Percentiles rank a stretch among this genome's conserved stretches.
Evolutionary conservation across 2,888 invertebrate genomes (phyloP).

Genomic region (Protodeltote pygarga): DNA sequence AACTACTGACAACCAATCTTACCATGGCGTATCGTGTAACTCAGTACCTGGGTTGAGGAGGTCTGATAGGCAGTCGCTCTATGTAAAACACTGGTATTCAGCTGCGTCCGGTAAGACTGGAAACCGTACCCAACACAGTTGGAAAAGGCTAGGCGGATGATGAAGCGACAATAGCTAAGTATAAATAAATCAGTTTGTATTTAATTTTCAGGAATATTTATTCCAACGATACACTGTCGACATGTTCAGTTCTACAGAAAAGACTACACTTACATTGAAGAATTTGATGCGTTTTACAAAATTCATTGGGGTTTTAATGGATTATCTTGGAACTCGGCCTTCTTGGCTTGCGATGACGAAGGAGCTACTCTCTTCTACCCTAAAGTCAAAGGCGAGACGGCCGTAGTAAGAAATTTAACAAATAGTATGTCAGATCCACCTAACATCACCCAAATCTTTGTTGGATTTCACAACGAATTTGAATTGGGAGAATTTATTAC

Average conservation of each 20-base stretch:
- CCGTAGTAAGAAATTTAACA: constrained; percentile 49
- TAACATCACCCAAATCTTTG: constrained; percentile 53
- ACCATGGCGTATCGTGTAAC: no score
- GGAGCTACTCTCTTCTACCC: constrained; percentile 63
- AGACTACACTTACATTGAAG: constrained; percentile 58
- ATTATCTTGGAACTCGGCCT: constrained; percentile 50
- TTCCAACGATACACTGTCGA: constrained; percentile 31
- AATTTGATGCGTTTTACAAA: constrained; percentile 63
- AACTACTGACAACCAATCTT: no score
- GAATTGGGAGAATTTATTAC: constrained; percentile 59
- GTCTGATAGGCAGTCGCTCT: no score
- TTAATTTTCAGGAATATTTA: constrained; percentile 35
- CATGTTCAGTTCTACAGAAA: constrained; percentile 56
- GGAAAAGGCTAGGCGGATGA: no score
- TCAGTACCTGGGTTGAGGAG: no score
- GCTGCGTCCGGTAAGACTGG: no score
- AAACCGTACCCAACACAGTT: no score
- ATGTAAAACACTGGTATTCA: no score
- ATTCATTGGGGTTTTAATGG: constrained; percentile 53
- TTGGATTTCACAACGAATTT: constrained; percentile 60
- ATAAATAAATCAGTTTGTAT: no score
- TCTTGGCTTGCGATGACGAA: constrained; percentile 59
- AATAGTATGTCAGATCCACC: constrained; percentile 24
- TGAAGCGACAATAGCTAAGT: no score
- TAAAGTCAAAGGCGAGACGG: constrained; percentile 53